phyloP scores from a whole-genome alignment of 2,797 vertebrate species.

The Neosilurus hyrtlii region DNA sequence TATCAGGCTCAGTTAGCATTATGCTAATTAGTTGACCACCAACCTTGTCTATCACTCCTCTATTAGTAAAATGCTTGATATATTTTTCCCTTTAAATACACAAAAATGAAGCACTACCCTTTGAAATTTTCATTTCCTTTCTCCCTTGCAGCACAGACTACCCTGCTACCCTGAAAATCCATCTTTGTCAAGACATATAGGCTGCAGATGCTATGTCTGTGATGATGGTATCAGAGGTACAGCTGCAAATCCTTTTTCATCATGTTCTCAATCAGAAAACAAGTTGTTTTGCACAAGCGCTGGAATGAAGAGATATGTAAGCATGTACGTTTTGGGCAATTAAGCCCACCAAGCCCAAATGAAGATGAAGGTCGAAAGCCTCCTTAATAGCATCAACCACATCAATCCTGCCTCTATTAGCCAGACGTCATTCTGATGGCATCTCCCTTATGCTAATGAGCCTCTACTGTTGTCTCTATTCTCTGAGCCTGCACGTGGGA shows the following conservation, averaged over 20 bases:
- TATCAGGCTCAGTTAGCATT: not conserved
- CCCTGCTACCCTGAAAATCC: not conserved
- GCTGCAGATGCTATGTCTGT: slow-evolving; percentile 19
- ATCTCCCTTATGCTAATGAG: slow-evolving; percentile 61
- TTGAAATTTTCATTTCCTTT: not conserved
- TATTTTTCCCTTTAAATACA: not conserved
- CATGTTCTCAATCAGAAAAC: slow-evolving; percentile 58
- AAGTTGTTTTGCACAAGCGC: slow-evolving; percentile 56
- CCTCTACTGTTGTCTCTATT: slow-evolving; percentile 38
- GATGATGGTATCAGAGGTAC: slow-evolving; percentile 36
- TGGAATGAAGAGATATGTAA: slow-evolving; percentile 56
- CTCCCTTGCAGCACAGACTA: not conserved
- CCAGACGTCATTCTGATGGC: slow-evolving; percentile 59
- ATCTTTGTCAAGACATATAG: slow-evolving; percentile 40
- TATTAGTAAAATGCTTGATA: not conserved
- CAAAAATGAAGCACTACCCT: not conserved
- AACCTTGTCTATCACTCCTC: not conserved
- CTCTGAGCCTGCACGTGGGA: not conserved
- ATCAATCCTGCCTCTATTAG: slow-evolving; percentile 65
- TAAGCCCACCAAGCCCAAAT: slow-evolving; percentile 58
- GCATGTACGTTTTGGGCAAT: slow-evolving; percentile 61
- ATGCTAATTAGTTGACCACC: not conserved
- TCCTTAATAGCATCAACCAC: slow-evolving; percentile 36
- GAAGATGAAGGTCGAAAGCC: slow-evolving; percentile 45
- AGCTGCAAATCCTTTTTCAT: slow-evolving; percentile 17